Conservation (phyloP, 2,888 invertebrate species). For the Acanthosoma haemorrhoidale region DNA sequence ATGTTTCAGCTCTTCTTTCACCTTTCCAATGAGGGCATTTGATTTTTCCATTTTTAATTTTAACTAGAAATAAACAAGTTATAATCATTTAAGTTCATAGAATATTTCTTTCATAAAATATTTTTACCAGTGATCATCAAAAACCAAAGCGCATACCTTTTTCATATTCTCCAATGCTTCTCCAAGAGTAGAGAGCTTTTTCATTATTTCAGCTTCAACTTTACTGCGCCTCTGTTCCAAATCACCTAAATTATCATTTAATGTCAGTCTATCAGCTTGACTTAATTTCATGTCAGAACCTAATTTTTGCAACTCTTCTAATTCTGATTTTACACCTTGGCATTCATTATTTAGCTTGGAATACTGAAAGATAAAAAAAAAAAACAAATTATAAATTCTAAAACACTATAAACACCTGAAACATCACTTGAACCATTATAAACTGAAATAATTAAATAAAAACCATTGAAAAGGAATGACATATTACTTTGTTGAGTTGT, state of each 20-base stretch:
- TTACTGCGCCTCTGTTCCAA: constrained; percentile 72
- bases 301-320: constrained; percentile 62
- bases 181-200: constrained; percentile 65
- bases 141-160: constrained; percentile 61
- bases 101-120: not conserved
- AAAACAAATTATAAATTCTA: not conserved
- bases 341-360: constrained; percentile 71
- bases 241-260: constrained; percentile 73
- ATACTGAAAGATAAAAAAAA: constrained; percentile 50
- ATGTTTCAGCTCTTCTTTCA: constrained; percentile 77
- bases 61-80: constrained; percentile 41
- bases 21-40: constrained; percentile 50
- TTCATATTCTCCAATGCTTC: constrained; percentile 70
- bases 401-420: not conserved
- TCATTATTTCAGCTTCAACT: constrained; percentile 66
- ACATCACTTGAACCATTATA: too few species aligned
- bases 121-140: too few species aligned
- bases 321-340: constrained; percentile 61
- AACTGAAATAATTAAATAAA: too few species aligned
- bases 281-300: constrained; percentile 73
- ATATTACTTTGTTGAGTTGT: constrained; percentile 66
- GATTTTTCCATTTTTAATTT: constrained; percentile 71
- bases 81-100: not conserved
- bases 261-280: constrained; percentile 76
- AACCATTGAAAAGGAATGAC: too few species aligned